A percentile compares a stretch with the other conserved stretches of the same genome.
Conservation (phyloP, 2,113 vertebrate species). For the Psilopsiagon aymara region DNA sequence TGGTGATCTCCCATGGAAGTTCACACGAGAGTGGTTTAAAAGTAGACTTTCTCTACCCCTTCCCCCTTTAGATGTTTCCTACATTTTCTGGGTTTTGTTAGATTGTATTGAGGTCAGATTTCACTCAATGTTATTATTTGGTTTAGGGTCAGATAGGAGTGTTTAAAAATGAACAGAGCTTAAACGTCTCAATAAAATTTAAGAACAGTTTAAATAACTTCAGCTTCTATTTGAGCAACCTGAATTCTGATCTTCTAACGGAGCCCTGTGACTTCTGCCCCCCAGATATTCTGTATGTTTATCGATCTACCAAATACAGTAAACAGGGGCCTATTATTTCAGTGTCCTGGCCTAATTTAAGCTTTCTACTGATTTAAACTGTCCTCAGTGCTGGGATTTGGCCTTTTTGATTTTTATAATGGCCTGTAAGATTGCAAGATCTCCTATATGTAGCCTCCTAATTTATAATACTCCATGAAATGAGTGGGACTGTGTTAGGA, state of each 20-base stretch:
- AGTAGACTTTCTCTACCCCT: not conserved
- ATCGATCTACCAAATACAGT: not conserved
- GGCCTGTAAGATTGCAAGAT: not conserved
- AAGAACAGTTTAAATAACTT: not conserved
- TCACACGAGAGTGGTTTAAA: not conserved
- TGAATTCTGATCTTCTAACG: not conserved
- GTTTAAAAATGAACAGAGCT: not conserved
- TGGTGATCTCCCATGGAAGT: not conserved
- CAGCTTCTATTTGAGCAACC: not conserved
- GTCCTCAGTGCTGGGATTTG: not conserved
- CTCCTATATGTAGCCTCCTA: not conserved
- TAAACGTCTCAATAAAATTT: not conserved
- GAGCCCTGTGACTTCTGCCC: not conserved
- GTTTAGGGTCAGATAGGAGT: not conserved
- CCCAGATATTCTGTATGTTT: not conserved
- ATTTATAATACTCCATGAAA: not conserved
- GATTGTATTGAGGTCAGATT: not conserved
- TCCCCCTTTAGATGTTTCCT: not conserved
- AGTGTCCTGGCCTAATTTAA: not conserved
- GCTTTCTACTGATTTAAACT: not conserved
- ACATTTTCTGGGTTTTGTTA: not conserved
- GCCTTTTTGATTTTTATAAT: not conserved
- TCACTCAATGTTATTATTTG: not conserved
- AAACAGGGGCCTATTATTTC: not conserved
- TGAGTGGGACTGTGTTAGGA: not conserved